These are phyloP conservation scores for Crotalus helleri DNA, from an alignment of 2,113 vertebrate genomes.

Conservation along the genomic window DNA sequence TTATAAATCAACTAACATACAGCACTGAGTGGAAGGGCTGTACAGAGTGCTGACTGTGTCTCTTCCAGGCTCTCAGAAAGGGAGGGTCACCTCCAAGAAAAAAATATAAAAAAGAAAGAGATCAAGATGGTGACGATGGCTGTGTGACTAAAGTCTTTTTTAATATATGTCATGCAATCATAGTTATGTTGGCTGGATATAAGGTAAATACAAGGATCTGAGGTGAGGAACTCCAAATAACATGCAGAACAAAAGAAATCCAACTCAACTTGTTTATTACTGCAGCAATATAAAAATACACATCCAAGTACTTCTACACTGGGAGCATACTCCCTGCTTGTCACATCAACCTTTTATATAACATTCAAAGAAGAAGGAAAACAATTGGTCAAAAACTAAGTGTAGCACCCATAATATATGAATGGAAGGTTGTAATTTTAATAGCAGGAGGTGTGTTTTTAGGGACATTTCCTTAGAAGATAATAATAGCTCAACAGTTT, in stretches of 20 bases:
- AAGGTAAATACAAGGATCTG: background rate
- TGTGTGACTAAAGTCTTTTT: background rate
- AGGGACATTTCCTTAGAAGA: background rate
- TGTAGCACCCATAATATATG: background rate
- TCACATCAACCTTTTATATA: background rate
- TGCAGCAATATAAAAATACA: background rate
- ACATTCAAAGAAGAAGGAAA: background rate
- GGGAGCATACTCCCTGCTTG: background rate
- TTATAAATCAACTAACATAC: constrained; percentile 41
- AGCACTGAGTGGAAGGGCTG: constrained; percentile 34
- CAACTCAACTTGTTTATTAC: background rate
- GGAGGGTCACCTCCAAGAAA: background rate
- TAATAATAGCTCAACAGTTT: background rate
- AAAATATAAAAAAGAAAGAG: background rate
- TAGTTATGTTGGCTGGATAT: background rate
- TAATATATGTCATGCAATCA: background rate
- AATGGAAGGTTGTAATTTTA: background rate
- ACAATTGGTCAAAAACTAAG: background rate
- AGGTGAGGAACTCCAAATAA: background rate
- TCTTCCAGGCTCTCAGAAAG: constrained; percentile 14
- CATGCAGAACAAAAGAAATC: background rate
- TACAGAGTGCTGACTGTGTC: constrained; percentile 13
- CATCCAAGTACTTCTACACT: background rate
- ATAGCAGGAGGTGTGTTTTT: background rate
- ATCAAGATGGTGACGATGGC: background rate